A percentile compares a stretch with the other conserved stretches of the same genome.
These are phyloP conservation scores for Villa cingulata DNA, from an alignment of 2,888 invertebrate genomes.

Conservation along the genomic window DNA sequence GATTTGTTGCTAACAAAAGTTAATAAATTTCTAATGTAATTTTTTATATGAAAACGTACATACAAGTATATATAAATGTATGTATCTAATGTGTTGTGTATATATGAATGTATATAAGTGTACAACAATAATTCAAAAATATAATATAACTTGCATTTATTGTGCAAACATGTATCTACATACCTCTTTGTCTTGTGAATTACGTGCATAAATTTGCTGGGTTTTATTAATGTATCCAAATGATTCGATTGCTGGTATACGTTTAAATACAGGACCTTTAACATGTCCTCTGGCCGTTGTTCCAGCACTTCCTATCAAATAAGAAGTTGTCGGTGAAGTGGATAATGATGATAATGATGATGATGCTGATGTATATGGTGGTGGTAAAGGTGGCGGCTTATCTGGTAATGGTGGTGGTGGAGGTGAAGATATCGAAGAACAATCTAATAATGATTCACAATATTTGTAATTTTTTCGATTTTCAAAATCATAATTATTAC, in stretches of 20 bases:
- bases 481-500: neutral
- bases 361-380: neutral
- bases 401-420: conserved; percentile 3
- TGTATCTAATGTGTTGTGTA: too few relatives aligned
- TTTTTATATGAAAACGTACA: too few relatives aligned
- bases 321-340: neutral
- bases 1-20: too few relatives aligned
- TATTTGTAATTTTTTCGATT: neutral
- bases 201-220: conserved; percentile 2
- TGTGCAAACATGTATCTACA: too few relatives aligned
- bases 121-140: too few relatives aligned
- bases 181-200: conserved; percentile 23
- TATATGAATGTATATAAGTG: too few relatives aligned
- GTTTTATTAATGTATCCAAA: conserved; percentile 19
- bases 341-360: neutral
- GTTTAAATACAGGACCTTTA: conserved; percentile 18
- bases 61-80: too few relatives aligned
- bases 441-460: neutral
- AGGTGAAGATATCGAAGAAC: neutral
- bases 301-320: too few relatives aligned
- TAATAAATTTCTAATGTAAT: too few relatives aligned
- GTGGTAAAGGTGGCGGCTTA: conserved; percentile 1
- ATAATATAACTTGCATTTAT: too few relatives aligned
- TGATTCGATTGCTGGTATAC: conserved; percentile 25
- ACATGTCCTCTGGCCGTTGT: neutral